Evolutionary conservation across 2,797 vertebrate species (phyloP).

Genomic region (Oophaga sylvatica): DNA sequence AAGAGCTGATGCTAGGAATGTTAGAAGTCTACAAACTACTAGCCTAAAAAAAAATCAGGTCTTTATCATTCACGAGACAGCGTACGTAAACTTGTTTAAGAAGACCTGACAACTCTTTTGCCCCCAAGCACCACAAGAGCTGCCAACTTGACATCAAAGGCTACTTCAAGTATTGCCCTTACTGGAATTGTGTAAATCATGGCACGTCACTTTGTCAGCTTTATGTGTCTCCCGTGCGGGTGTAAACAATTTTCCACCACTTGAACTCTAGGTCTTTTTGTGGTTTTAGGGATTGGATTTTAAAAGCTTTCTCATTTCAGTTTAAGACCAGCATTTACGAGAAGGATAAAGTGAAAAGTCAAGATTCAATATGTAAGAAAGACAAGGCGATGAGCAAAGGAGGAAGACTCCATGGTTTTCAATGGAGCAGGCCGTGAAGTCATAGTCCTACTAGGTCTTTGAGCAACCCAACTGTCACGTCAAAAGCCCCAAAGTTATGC

Average conservation of each 20-base stretch:
- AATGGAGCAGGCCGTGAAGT: background rate
- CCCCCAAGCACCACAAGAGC: conserved; percentile 5
- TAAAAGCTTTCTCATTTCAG: background rate
- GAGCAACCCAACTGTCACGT: background rate
- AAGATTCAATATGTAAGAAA: background rate
- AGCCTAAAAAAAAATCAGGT: background rate
- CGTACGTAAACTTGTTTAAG: background rate
- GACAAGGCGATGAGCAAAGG: background rate
- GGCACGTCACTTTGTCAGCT: background rate
- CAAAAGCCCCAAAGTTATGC: too few species aligned
- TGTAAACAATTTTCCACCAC: conserved; percentile 22
- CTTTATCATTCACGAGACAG: background rate
- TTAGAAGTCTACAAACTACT: background rate
- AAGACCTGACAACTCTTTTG: conserved; percentile 5
- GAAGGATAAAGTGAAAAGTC: background rate
- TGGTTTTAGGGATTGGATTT: background rate
- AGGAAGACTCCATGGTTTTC: too few species aligned
- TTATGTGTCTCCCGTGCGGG: background rate
- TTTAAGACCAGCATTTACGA: background rate
- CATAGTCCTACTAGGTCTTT: background rate
- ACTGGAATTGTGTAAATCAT: conserved; percentile 12
- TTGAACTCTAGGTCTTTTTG: background rate
- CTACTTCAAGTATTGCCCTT: background rate
- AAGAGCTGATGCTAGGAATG: conserved; percentile 13
- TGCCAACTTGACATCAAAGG: background rate